Conservation (phyloP, 2,888 invertebrate genomes). For the Vanessa cardui region DNA sequence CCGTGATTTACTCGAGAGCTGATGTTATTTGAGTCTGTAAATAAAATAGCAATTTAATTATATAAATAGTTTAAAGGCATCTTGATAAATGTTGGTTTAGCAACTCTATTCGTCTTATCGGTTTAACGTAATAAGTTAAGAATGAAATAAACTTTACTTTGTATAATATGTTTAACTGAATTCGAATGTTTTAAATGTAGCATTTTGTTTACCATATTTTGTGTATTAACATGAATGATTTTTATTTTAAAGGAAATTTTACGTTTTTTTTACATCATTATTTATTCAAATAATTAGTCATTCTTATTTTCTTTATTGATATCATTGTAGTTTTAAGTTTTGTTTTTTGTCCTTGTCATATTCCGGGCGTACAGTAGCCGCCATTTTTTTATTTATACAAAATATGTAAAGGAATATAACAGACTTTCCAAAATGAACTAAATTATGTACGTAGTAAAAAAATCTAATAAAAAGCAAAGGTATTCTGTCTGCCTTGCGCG, state of each 20-base stretch:
- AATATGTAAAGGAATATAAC: too few species aligned
- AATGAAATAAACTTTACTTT: not conserved
- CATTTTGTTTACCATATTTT: not conserved
- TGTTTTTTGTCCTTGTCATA: too few species aligned
- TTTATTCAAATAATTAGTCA: too few species aligned
- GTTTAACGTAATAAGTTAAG: conserved; percentile 1
- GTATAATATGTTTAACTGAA: not conserved
- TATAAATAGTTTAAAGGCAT: conserved; percentile 30
- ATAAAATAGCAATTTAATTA: conserved; percentile 32
- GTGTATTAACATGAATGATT: too few species aligned
- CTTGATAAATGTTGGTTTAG: conserved; percentile 29
- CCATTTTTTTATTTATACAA: too few species aligned
- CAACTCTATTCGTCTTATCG: conserved; percentile 27
- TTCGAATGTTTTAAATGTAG: not conserved
- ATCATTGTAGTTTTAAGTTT: too few species aligned
- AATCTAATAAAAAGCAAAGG: not conserved
- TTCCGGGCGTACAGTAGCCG: too few species aligned
- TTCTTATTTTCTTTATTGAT: too few species aligned
- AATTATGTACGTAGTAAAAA: not conserved
- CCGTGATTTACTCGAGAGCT: conserved; percentile 38
- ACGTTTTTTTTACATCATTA: too few species aligned
- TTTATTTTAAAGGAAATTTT: too few species aligned
- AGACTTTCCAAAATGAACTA: not conserved
- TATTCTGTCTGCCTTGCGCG: not conserved
- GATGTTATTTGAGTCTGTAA: conserved; percentile 22